Base-by-base conservation (phyloP, 2,888 invertebrate species). In the Ligdia adustata region DNA sequence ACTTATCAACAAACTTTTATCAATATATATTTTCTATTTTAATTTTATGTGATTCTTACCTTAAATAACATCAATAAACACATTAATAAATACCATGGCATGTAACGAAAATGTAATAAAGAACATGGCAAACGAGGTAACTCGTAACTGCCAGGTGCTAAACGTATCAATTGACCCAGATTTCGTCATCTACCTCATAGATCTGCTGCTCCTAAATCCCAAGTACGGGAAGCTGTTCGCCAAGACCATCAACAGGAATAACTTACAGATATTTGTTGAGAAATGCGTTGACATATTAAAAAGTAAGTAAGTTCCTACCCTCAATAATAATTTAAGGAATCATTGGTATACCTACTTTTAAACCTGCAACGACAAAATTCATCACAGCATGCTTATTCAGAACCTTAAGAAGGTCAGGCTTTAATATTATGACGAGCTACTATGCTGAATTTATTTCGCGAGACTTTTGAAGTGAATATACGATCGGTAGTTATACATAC, bases 41-140 rank as follows among this genome's bases (percentile, higher is more conserved):
- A 4, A 5, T 22, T 22, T 22, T 7, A n/a, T 22, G 9, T 22
- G 7, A 22, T 22, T 22, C n/a, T n/a, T n/a, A n/a, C n/a, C 11
- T 18, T 32, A 11, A 1, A 31, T 5, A 4, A 9, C 1, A 31
- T 18, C 7, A 2, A 3, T n/a, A 6, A n/a, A 11, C 11, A 24
- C 14, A 2, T 1, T 11, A 11, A 11, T 13, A 20, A 33, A 44
- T 12, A 68, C 35, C 28, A 88, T 89, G 86, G 82, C 81, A 24
- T 82, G 82, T 57, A 88, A 88, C 61, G 89, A 90, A 28, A 91
- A 91, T 57, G 76, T 91, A 9, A 78, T 91, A 6, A 91, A 91
- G 60, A 92, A 92, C 62, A 91, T 93, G 56, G 91, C 92, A 0
- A 91, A 87, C 49, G 93, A 93, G 77, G 85, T 93, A 32, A 77